Percentiles rank a stretch among this genome's conserved stretches.
Conservation (phyloP, 1,140 invertebrate species). For the Pantala flavescens region DNA sequence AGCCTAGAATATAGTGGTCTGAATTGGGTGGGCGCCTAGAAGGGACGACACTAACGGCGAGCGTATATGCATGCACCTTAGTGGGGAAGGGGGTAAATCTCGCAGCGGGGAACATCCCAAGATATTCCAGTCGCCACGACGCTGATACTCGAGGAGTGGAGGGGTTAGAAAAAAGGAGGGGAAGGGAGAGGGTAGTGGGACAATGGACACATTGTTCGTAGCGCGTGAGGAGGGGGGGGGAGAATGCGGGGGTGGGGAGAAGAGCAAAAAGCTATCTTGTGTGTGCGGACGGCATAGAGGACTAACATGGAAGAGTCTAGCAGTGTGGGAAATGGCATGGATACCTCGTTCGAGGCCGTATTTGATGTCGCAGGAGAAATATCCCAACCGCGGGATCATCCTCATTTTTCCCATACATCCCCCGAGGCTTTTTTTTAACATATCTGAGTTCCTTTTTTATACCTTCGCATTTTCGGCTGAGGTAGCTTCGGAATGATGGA, state of each 20-base stretch:
- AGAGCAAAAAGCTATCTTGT: neutral
- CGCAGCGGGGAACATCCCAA: too few species aligned
- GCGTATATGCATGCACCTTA: too few species aligned
- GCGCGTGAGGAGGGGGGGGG: neutral
- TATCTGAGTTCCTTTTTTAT: neutral
- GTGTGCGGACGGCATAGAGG: neutral
- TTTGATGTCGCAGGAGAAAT: neutral
- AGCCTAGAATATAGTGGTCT: too few species aligned
- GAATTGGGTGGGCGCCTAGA: too few species aligned
- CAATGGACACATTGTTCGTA: slow-evolving; percentile 5
- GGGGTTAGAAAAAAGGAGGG: neutral
- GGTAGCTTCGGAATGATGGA: neutral
- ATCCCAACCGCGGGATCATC: neutral
- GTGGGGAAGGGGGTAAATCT: too few species aligned
- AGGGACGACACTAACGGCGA: too few species aligned
- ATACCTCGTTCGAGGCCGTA: neutral
- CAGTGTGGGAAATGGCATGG: neutral
- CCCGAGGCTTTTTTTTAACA: neutral
- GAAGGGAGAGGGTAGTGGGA: neutral
- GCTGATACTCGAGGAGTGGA: neutral
- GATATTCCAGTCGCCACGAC: too few species aligned
- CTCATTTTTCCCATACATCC: neutral
- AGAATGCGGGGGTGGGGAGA: neutral
- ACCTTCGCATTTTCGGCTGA: neutral
- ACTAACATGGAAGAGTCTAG: neutral